Percentiles rank a stretch among this genome's conserved stretches.
Conservation (phyloP, 37 sponge, comb jelly and placozoan genomes). For the Aplysina aerophoba region DNA sequence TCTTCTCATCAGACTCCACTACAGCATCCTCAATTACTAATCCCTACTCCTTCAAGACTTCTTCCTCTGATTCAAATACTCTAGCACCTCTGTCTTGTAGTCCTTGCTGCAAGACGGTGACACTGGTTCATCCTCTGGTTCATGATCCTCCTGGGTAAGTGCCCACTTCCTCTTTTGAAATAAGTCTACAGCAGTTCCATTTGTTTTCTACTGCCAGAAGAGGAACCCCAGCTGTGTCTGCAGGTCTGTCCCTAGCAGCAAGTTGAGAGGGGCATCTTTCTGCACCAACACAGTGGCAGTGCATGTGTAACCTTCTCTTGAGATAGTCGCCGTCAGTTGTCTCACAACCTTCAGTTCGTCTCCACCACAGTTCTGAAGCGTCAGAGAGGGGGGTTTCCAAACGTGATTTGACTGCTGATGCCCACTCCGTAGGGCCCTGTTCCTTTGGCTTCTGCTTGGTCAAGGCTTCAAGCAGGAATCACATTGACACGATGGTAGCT, state of each 20-base stretch:
- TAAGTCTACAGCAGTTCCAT: background rate
- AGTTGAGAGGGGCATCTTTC: slow-evolving; percentile 18
- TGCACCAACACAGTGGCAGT: slow-evolving; percentile 18
- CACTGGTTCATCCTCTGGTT: no score
- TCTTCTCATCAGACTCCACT: background rate
- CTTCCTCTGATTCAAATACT: slow-evolving; percentile 17
- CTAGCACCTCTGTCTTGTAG: background rate
- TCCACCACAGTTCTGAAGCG: no score
- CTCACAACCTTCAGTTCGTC: no score
- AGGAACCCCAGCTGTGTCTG: slow-evolving; percentile 16
- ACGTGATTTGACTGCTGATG: no score
- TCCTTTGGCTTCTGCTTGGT: background rate
- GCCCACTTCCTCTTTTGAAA: background rate
- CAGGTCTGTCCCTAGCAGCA: slow-evolving; percentile 24
- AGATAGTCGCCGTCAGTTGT: background rate
- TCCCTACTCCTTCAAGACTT: background rate
- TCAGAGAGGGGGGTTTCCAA: no score
- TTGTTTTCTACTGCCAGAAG: background rate
- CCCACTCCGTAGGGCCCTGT: slow-evolving; percentile 1
- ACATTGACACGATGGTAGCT: slow-evolving; percentile 42
- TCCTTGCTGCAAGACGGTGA: no score
- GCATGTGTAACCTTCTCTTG: background rate
- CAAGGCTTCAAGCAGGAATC: slow-evolving; percentile 8
- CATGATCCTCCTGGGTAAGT: no score
- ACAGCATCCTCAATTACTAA: slow-evolving; percentile 18